A percentile compares a stretch with the other conserved stretches of the same genome.
Evolutionary conservation across 2,797 vertebrate genomes (phyloP).

Genomic region (Sebastes matsubarae): DNA sequence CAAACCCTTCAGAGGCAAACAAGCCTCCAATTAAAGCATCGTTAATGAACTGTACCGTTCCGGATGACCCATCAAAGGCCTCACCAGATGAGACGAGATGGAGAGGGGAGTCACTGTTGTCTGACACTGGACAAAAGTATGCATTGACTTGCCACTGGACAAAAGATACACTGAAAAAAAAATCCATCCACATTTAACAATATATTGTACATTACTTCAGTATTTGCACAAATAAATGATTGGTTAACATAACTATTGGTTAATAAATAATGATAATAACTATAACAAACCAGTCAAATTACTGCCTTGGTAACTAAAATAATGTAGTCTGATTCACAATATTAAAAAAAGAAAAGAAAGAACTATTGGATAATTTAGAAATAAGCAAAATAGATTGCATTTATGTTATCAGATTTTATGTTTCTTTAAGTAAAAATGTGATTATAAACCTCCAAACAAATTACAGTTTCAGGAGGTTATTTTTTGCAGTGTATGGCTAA

Average conservation of each 20-base stretch:
- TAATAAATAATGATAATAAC: too few species aligned
- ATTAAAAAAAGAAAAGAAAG: not conserved
- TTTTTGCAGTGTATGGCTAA: constrained; percentile 30
- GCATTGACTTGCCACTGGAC: constrained; percentile 5
- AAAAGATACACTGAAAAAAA: not conserved
- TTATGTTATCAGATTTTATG: not conserved
- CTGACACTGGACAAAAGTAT: constrained; percentile 20
- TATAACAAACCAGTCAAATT: not conserved
- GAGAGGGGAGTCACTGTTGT: constrained; percentile 7
- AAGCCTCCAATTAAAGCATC: constrained; percentile 49
- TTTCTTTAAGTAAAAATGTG: not conserved
- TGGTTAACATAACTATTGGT: too few species aligned
- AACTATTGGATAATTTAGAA: not conserved
- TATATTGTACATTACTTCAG: not conserved
- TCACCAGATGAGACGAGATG: not conserved
- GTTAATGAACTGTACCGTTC: constrained; percentile 45
- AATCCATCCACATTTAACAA: not conserved
- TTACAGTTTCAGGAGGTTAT: not conserved
- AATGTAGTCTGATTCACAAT: not conserved
- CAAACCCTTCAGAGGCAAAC: constrained; percentile 49
- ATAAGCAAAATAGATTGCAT: not conserved
- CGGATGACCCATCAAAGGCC: constrained; percentile 30
- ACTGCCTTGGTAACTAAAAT: not conserved
- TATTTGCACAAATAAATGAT: not conserved
- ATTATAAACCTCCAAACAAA: not conserved